Base-by-base conservation (phyloP, 2,888 invertebrate genomes). In the Oxystoma pomonae region DNA sequence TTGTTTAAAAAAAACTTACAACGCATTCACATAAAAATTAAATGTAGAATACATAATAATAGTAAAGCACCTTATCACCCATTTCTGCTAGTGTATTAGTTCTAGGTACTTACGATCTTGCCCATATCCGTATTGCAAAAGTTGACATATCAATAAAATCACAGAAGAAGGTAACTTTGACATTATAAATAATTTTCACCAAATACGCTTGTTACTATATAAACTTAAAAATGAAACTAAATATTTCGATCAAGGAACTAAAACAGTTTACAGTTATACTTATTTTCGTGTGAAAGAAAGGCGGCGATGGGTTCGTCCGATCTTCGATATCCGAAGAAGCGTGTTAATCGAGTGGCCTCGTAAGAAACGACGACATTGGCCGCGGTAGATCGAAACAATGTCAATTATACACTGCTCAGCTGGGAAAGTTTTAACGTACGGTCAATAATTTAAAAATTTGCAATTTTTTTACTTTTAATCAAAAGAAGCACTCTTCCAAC, bases 291-390 rank as follows among this genome's bases (percentile, higher is more conserved):
- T 60, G 63, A 35, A 35, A 35, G 35, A 35, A 35, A 35, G 35
- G 35, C 35, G 5, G 35, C 35, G n/a, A n/a, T 12, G 35, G 5
- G 35, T 12, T 12, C 3, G 35, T 35, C 35, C 5, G 35, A 35
- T 35, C 35, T 35, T 35, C 35, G 12, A 35, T 12, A 35, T 35
- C 35, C 12, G 35, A 35, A 35, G 35, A 35, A 35, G 35, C 35
- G 35, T 59, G 58, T 55, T 59, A 51, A 68, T 72, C 74, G 73
- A 76, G 74, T 77, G 77, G 77, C 77, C 77, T 77, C 77, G 70
- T 73, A 71, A 69, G 70, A 55, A 53, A 22, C 67, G 65, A 49
- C 65, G 65, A 64, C 69, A 70, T 70, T 74, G 77, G 70, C 78
- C 77, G 73, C 35, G 12, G 12, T 3, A 35, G 12, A 35, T 12